A percentile compares a stretch with the other conserved stretches of the same genome.
Evolutionary conservation across 2,113 vertebrate genomes (phyloP).

Genomic region (Rynchops niger): DNA sequence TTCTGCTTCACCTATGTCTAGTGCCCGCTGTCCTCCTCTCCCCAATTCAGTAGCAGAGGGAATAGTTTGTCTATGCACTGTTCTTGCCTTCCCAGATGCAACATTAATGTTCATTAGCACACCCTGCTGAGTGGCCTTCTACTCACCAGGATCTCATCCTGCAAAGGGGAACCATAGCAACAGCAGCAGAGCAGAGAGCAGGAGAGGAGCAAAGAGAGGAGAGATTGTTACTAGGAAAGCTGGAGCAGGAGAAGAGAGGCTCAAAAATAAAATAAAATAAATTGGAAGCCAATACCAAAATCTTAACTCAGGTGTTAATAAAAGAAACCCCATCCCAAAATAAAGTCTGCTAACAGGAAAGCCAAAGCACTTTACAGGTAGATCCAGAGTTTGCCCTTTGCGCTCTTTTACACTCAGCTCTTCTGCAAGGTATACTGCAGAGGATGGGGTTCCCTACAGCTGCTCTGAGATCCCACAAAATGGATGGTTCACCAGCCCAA

Average conservation of each 20-base stretch:
- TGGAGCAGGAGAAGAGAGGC: constrained; percentile 63
- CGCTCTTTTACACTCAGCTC: not conserved
- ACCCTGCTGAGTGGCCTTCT: constrained; percentile 73
- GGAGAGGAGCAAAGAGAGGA: constrained; percentile 81
- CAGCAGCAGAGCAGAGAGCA: constrained; percentile 80
- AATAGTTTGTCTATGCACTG: constrained; percentile 13
- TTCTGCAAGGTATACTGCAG: not conserved
- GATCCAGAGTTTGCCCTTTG: not conserved
- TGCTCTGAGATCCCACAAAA: not conserved
- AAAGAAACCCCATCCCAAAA: constrained; percentile 26
- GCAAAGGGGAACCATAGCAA: constrained; percentile 86
- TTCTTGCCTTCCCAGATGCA: constrained; percentile 65
- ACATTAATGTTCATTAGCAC: constrained; percentile 64
- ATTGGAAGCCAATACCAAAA: constrained; percentile 10
- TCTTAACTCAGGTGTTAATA: not conserved
- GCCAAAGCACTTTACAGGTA: not conserved
- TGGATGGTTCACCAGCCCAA: not conserved
- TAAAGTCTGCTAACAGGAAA: constrained; percentile 11
- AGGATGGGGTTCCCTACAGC: not conserved
- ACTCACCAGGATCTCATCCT: constrained; percentile 93
- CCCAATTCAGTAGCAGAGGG: not conserved
- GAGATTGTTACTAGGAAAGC: constrained; percentile 80
- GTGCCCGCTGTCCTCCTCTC: not conserved
- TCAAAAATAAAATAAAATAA: constrained; percentile 50
- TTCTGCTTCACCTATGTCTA: constrained; percentile 15